phyloP scores from a whole-genome alignment of 2,113 vertebrate genomes.

The Neopipo cinnamomea region DNA sequence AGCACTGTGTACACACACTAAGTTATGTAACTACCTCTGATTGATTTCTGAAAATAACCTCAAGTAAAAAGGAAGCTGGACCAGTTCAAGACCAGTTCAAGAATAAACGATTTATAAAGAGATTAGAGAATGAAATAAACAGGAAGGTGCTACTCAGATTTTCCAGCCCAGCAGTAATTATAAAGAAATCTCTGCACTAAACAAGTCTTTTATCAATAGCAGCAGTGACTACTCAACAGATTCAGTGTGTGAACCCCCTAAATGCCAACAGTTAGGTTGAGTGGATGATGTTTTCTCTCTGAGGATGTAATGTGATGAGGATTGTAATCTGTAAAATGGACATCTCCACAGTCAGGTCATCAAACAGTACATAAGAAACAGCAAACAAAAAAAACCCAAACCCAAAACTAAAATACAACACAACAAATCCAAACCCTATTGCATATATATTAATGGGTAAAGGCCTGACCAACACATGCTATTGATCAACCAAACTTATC shows the following conservation, averaged over 20 bases:
- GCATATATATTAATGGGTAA: not conserved
- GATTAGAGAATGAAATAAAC: constrained; percentile 1
- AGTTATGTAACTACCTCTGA: not conserved
- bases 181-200: not conserved
- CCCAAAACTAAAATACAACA: not conserved
- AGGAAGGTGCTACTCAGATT: constrained; percentile 14
- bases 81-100: not conserved
- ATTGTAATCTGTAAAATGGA: not conserved
- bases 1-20: not conserved
- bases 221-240: not conserved
- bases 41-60: not conserved
- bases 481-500: not conserved
- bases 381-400: not conserved
- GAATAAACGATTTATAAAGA: not conserved
- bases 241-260: not conserved
- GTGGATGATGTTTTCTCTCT: not conserved
- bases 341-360: not conserved
- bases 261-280: not conserved
- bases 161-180: constrained; percentile 2
- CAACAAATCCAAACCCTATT: not conserved
- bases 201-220: not conserved
- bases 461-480: not conserved
- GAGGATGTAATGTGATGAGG: not conserved
- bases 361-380: not conserved
- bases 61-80: not conserved